Evolutionary conservation across 2,888 invertebrate species (phyloP).

Genomic region (Allygus modestus): DNA sequence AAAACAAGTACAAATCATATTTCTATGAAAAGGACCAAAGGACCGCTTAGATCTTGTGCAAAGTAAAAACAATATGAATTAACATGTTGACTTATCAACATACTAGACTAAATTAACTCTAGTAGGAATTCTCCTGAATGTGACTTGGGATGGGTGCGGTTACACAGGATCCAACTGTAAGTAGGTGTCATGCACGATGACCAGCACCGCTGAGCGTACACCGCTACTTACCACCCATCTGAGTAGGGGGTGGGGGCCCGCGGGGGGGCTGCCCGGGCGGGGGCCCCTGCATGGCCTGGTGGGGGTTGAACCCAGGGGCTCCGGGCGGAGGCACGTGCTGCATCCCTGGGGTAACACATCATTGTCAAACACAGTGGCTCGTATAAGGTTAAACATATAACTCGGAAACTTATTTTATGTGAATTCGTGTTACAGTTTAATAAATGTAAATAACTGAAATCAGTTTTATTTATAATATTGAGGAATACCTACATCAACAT

Average conservation of each 20-base stretch:
- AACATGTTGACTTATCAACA: neutral
- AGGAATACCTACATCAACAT: too few species aligned
- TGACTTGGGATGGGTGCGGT: constrained; percentile 35
- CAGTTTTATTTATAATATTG: too few species aligned
- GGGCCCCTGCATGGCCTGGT: constrained; percentile 80
- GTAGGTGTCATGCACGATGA: neutral
- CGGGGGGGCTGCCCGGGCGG: constrained; percentile 82
- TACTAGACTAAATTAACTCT: neutral
- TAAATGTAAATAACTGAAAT: too few species aligned
- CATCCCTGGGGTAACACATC: constrained; percentile 75
- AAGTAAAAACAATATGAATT: too few species aligned
- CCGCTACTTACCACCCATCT: constrained; percentile 71
- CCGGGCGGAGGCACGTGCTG: constrained; percentile 75
- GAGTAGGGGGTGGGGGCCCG: constrained; percentile 78
- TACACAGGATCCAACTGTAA: neutral
- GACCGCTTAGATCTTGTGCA: too few species aligned
- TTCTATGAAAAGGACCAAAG: too few species aligned
- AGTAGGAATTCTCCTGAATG: constrained; percentile 17
- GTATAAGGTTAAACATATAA: too few species aligned
- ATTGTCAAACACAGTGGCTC: too few species aligned
- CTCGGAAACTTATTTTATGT: too few species aligned
- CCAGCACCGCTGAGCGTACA: neutral
- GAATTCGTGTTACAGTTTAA: too few species aligned
- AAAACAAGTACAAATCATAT: too few species aligned
- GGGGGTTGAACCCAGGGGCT: constrained; percentile 77